Conservation (phyloP, 2,888 invertebrate genomes). For the Hylaea fasciaria region DNA sequence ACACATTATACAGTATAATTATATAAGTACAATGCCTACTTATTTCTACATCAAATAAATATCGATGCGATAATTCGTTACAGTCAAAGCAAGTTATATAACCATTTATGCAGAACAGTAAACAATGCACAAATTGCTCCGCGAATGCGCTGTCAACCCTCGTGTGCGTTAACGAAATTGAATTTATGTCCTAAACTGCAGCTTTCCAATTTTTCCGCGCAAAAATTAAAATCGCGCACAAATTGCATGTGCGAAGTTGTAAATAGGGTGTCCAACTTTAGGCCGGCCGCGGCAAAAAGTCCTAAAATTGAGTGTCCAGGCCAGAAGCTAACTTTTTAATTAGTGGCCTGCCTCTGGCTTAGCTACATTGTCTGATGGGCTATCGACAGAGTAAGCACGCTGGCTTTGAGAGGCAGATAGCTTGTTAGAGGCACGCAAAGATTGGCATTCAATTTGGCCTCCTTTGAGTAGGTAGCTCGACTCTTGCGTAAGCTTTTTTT, state of each 20-base stretch:
- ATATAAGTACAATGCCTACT: too few relatives aligned
- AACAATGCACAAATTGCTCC: constrained; percentile 32
- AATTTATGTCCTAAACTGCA: constrained; percentile 42
- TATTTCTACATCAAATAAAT: background rate
- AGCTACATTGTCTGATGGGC: constrained; percentile 22
- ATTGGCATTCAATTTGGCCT: background rate
- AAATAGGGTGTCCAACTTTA: constrained; percentile 43
- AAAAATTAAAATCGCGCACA: constrained; percentile 42
- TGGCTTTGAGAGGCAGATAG: background rate
- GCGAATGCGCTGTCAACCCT: constrained; percentile 31
- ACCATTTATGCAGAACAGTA: constrained; percentile 17
- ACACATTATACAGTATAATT: too few relatives aligned
- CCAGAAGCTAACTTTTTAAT: constrained; percentile 45
- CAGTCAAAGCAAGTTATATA: constrained; percentile 12
- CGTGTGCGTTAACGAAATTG: constrained; percentile 41
- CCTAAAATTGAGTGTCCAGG: constrained; percentile 45
- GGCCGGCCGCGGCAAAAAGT: constrained; percentile 41
- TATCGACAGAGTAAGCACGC: constrained; percentile 15
- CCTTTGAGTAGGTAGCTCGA: background rate
- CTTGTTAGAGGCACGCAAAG: background rate
- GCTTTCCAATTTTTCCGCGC: constrained; percentile 35
- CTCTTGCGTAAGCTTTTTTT: too few relatives aligned
- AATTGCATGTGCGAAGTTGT: constrained; percentile 42
- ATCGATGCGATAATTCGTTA: background rate
- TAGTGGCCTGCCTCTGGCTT: constrained; percentile 33